These are phyloP conservation scores for Trissolcus japonicus DNA, from an alignment of 2,888 invertebrate species.

Conservation along the genomic window DNA sequence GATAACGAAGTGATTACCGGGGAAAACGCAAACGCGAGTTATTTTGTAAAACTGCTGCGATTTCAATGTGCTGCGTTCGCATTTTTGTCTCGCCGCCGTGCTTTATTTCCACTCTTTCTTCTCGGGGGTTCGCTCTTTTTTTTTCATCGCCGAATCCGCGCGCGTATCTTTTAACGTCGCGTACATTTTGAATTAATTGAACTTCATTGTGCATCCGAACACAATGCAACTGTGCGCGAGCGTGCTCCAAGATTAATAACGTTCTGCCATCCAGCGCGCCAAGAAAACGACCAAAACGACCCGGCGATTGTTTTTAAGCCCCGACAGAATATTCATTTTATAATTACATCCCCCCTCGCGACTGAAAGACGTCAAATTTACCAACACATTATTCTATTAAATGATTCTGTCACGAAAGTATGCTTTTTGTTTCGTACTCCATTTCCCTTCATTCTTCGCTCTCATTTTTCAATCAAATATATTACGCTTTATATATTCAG, in stretches of 20 bases:
- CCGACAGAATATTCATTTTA: conserved; percentile 44
- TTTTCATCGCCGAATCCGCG: conserved; percentile 32
- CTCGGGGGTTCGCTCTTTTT: conserved; percentile 2
- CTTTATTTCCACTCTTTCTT: conserved; percentile 28
- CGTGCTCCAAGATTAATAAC: conserved; percentile 67
- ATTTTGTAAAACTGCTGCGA: conserved; percentile 38
- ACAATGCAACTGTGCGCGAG: conserved; percentile 66
- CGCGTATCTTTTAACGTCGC: conserved; percentile 50
- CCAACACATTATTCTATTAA: conserved; percentile 36
- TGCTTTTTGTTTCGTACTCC: neutral
- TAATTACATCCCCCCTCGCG: conserved; percentile 42
- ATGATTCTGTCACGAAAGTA: conserved; percentile 21
- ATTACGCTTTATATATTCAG: neutral
- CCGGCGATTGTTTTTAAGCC: conserved; percentile 49
- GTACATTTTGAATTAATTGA: conserved; percentile 69
- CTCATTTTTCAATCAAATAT: neutral
- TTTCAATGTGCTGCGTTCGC: conserved; percentile 35
- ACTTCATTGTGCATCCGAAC: conserved; percentile 62
- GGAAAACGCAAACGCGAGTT: conserved; percentile 45
- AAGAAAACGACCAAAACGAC: conserved; percentile 49
- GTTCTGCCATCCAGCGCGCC: conserved; percentile 40
- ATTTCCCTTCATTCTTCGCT: neutral
- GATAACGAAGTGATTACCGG: conserved; percentile 55
- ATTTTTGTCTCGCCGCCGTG: conserved; percentile 30
- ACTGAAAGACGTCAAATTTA: conserved; percentile 48